Evolutionary conservation across 2,113 vertebrate genomes (phyloP), one percentile per base, ranked within the genome.

Genomic region (Paracanthobrama guichenoti): DNA sequence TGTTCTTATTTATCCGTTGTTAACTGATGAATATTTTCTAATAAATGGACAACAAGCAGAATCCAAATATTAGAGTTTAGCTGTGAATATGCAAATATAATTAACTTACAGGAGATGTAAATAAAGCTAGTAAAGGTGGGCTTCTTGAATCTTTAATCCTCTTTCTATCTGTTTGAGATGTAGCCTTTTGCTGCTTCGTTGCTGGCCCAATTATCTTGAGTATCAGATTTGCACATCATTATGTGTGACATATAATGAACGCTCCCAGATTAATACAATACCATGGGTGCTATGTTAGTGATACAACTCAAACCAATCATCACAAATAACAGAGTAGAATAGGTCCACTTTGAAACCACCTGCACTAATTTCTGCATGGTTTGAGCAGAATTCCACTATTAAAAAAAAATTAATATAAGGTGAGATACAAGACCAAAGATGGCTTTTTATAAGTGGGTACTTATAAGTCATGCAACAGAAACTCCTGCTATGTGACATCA

Each of bases 171-270:
- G 64, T 50, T 59, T 79, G 50, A 14, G 71, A 24, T 81, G 31
- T 75, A 72, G 77, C 84, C 35, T 66, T 42, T 75, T 39, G 22
- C 39, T 85, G 67, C 60, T 66, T 67, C 79, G 64, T 83, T 82
- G 62, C 83, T 82, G 80, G n/a, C 57, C 71, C 62, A 53, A 73
- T 80, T 85, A 88, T 42, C 20, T 46, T 66, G 18, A 28, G 50
- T 46, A 69, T 64, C 39, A 84, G 84, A 73, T 55, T 44, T 77
- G 26, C 53, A 88, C 57, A 44, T 50, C 2, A 82, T 78, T 26
- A 55, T n/a, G 72, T 57, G 57, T 75, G 69, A 81, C 79, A 79
- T 71, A 71, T 31, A 77, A 75, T 75, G 16, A 73, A 31, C 1
- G 4, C n/a, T 31, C 46, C 8, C 3, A 3, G 55, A 60, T 78